Conservation (phyloP, 2,888 invertebrate species). For the Hirtodrosophila trivittata region DNA sequence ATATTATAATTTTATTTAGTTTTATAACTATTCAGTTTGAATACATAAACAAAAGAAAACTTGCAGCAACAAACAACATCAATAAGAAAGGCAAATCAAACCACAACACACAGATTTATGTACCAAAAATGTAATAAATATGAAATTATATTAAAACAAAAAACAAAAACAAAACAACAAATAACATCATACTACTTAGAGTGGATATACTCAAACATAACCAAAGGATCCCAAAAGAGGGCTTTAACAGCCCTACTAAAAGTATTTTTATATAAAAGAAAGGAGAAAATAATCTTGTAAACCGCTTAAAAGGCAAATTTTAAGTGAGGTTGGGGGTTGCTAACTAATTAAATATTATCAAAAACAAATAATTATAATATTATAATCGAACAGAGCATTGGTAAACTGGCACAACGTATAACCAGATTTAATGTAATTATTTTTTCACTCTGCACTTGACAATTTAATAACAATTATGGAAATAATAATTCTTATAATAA, state of each 20-base stretch:
- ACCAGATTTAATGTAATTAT: slow-evolving; percentile 40
- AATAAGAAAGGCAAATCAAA: slow-evolving; percentile 53
- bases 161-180: slow-evolving; percentile 21
- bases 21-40: slow-evolving; percentile 51
- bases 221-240: slow-evolving; percentile 28
- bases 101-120: slow-evolving; percentile 77
- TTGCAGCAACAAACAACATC: slow-evolving; percentile 49
- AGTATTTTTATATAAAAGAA: too few species aligned
- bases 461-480: slow-evolving; percentile 25
- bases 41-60: slow-evolving; percentile 39
- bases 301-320: slow-evolving; percentile 17
- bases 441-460: slow-evolving; percentile 38
- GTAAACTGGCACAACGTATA: slow-evolving; percentile 26
- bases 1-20: slow-evolving; percentile 65
- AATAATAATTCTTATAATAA: slow-evolving; percentile 15
- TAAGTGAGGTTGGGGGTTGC: slow-evolving; percentile 3
- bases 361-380: neutral
- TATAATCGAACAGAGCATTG: neutral
- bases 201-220: slow-evolving; percentile 31
- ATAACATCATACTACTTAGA: slow-evolving; percentile 26
- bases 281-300: too few species aligned
- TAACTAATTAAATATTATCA: slow-evolving; percentile 8
- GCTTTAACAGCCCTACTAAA: too few species aligned
- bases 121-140: slow-evolving; percentile 82
- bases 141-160: slow-evolving; percentile 72